Percentiles rank a stretch among this genome's conserved stretches.
These are phyloP conservation scores for Notarius lentiginosus DNA, from an alignment of 2,113 vertebrate genomes.

Conservation along the genomic window DNA sequence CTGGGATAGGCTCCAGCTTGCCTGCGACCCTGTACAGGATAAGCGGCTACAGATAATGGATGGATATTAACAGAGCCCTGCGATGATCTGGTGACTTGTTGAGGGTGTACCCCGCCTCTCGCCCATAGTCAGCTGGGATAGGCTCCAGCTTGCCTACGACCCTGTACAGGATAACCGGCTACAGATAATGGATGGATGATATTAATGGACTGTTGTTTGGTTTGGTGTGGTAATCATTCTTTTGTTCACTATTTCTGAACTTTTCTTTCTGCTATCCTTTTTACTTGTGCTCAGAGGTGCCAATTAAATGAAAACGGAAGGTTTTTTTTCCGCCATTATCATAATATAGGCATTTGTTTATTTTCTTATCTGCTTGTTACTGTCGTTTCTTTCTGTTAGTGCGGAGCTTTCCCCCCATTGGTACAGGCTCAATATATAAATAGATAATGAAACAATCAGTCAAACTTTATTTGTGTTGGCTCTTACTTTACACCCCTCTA, in stretches of 20 bases:
- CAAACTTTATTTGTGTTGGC: too few species aligned
- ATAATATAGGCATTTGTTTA: background rate
- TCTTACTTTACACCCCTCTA: background rate
- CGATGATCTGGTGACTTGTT: too few species aligned
- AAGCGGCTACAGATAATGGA: too few species aligned
- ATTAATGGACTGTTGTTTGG: background rate
- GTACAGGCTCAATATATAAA: background rate
- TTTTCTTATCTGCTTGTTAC: background rate
- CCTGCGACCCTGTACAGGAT: too few species aligned
- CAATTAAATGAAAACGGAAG: background rate
- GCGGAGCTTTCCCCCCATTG: background rate
- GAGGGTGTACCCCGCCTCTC: too few species aligned
- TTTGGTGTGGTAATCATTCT: background rate
- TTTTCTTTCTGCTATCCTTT: background rate
- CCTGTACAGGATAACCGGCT: background rate
- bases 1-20: too few species aligned
- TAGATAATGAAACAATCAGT: background rate
- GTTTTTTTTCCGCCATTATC: background rate
- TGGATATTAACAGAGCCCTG: too few species aligned
- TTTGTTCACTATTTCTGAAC: background rate
- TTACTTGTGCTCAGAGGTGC: background rate
- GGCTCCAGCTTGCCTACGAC: too few species aligned
- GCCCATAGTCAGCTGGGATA: too few species aligned
- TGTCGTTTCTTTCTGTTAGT: background rate
- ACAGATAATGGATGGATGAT: too few species aligned